phyloP scores from a whole-genome alignment of 2,888 invertebrate genomes.

The Coleophora deauratella region DNA sequence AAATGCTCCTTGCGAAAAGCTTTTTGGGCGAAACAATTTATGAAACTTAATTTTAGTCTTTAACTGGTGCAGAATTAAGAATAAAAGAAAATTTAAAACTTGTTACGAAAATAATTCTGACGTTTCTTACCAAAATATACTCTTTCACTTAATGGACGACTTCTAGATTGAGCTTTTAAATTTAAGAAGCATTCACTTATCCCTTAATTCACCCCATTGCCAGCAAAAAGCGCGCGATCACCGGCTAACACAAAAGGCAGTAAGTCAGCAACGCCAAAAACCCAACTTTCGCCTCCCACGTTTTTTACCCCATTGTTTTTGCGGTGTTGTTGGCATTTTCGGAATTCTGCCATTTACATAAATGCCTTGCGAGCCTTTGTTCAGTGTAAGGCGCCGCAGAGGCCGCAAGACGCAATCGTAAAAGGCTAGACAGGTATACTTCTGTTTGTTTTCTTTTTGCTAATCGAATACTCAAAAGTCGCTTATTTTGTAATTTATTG shows the following conservation, averaged over 20 bases:
- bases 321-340: constrained; percentile 54
- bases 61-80: too few relatives aligned
- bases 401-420: constrained; percentile 25
- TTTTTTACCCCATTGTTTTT: constrained; percentile 61
- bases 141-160: too few relatives aligned
- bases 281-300: constrained; percentile 56
- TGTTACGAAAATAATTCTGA: too few relatives aligned
- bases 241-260: too few relatives aligned
- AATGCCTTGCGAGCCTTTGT: constrained; percentile 60
- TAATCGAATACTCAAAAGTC: constrained; percentile 11
- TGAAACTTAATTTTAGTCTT: too few relatives aligned
- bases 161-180: too few relatives aligned
- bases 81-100: too few relatives aligned
- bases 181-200: too few relatives aligned
- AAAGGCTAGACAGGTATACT: constrained; percentile 8
- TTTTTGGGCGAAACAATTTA: not conserved
- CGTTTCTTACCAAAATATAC: too few relatives aligned
- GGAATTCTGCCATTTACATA: constrained; percentile 70
- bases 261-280: constrained; percentile 46
- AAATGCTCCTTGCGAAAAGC: not conserved
- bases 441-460: constrained; percentile 6
- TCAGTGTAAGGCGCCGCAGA: constrained; percentile 63
- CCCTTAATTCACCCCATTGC: too few relatives aligned
- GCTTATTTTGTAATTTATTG: constrained; percentile 2
- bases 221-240: too few relatives aligned